Conservation (phyloP, 2,113 vertebrate genomes). For the Sporophila hypoxantha region DNA sequence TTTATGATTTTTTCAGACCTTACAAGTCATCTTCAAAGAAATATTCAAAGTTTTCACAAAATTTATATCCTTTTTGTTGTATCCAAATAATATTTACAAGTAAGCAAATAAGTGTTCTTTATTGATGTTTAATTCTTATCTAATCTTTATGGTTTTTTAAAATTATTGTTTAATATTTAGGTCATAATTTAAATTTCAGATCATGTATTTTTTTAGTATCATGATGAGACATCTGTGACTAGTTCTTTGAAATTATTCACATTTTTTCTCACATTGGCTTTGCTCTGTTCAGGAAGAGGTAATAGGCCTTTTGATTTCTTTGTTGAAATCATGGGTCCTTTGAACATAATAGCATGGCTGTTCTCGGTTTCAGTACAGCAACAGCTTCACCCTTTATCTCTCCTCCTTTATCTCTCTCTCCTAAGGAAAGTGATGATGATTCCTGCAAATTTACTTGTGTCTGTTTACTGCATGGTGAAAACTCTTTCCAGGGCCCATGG, state of each 20-base stretch:
- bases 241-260: background rate
- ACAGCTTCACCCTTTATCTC: background rate
- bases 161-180: background rate
- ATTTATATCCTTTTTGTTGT: background rate
- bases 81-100: background rate
- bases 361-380: background rate
- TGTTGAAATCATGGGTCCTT: background rate
- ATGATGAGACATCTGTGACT: background rate
- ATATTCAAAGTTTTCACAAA: background rate
- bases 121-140: background rate
- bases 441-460: background rate
- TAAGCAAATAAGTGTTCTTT: background rate
- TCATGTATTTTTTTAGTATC: background rate
- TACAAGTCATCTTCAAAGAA: background rate
- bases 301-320: background rate
- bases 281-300: background rate
- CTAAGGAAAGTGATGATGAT: background rate
- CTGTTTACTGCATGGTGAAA: background rate
- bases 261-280: background rate
- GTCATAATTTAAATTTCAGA: background rate
- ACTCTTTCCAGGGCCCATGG: background rate
- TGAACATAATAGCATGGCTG: background rate
- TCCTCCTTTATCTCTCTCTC: background rate
- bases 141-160: background rate
- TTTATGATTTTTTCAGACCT: background rate